These are phyloP conservation scores for Sander lucioperca DNA, from an alignment of 2,113 vertebrate genomes.

Conservation along the genomic window DNA sequence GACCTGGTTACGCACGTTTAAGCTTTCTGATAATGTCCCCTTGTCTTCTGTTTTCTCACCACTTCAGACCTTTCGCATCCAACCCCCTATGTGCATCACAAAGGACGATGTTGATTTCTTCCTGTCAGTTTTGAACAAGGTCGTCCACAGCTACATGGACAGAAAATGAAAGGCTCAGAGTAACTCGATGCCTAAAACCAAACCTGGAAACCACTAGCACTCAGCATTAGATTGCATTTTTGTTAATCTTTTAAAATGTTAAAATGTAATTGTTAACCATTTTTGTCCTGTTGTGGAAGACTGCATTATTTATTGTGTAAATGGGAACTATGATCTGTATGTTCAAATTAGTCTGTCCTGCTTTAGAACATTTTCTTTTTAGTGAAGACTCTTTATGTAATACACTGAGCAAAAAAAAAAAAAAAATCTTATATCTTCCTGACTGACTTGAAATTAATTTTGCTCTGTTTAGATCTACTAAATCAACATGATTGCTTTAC, in stretches of 20 bases:
- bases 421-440: background rate
- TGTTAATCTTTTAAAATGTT: background rate
- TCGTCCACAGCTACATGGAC: background rate
- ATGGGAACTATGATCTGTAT: background rate
- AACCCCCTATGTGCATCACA: conserved; percentile 22
- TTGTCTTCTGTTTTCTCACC: background rate
- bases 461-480: background rate
- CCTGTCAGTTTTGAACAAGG: conserved; percentile 2
- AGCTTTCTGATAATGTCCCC: no score
- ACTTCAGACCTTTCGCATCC: conserved; percentile 5
- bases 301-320: background rate
- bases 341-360: background rate
- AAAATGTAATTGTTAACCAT: background rate
- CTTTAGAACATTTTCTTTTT: no score
- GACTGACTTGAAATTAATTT: background rate
- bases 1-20: no score
- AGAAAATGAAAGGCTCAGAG: background rate
- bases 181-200: background rate
- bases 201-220: background rate
- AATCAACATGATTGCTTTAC: background rate
- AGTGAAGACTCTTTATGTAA: background rate
- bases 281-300: background rate
- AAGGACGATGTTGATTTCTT: conserved; percentile 4
- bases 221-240: background rate
- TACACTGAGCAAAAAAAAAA: background rate